Evolutionary conservation across 2,888 invertebrate genomes (phyloP), one percentile per base, ranked within the genome.

Genomic region (Mactromeris polynyma): DNA sequence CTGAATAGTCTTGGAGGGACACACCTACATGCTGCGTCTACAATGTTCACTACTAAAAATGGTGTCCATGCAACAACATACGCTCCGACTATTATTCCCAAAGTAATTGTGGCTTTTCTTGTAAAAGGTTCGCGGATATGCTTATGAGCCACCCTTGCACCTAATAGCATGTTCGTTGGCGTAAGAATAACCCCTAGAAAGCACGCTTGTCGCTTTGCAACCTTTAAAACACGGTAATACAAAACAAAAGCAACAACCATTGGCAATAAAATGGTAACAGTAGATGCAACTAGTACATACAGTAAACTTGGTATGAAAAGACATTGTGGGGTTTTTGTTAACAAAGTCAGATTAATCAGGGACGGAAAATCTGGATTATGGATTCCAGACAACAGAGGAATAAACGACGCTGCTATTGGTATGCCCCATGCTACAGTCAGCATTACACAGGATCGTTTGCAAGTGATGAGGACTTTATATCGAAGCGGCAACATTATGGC

Each of bases 41-140:
- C 88, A 9, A 94, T 89, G 85, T 95, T 95, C 19, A 92, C 89
- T 14, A 94, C 90, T 21, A 95, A 85, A 82, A 95, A 95, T 9
- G 95, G 95, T 19, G 95, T 93, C 95, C 95, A 95, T 19, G 95
- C 95, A 4, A 94, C 93, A 26, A 95, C 95, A 81, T 95, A 95
- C 0, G 95, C 94, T 1, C 95, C 95, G 0, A 95, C 95, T 64
- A 95, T 95, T 4, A 95, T 94, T 11, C 95, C 95, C 3, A 95
- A 85, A 2, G 95, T 95, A 14, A 95, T 88, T 1, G 95, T 95
- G 2, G 95, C 95, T 82, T 95, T 95, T 36, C 95, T 90, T 19
- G 95, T 95, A 83, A 94, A 95, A 1, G 95, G 95, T 89, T 95
- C 95, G 31, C 94, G 89, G 77, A 95, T 92, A 83, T 93, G 93